phyloP scores from a whole-genome alignment of 2,888 invertebrate species.

The Mythimna pallens region DNA sequence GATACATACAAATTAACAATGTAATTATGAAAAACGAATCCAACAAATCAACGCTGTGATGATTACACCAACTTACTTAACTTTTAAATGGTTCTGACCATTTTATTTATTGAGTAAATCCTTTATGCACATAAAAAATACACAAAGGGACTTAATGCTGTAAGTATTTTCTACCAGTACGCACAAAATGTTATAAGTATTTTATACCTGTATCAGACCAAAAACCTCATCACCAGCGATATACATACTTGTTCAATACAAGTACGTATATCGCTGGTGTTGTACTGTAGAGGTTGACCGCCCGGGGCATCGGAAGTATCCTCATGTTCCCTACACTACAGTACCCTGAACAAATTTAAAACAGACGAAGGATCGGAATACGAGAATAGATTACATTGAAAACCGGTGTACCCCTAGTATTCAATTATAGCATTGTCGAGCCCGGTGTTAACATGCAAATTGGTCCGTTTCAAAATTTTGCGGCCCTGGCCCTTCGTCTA shows the following conservation, averaged over 20 bases:
- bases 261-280: too few relatives aligned
- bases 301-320: constrained; percentile 28
- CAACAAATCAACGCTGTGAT: too few relatives aligned
- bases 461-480: constrained; percentile 82
- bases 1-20: too few relatives aligned
- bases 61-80: too few relatives aligned
- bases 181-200: neutral
- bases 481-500: constrained; percentile 76
- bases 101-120: too few relatives aligned
- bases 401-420: constrained; percentile 70
- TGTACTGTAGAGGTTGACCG: neutral
- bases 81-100: too few relatives aligned
- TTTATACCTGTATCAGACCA: constrained; percentile 3
- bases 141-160: too few relatives aligned
- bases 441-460: constrained; percentile 87
- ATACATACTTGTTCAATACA: neutral
- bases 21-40: too few relatives aligned
- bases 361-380: constrained; percentile 72
- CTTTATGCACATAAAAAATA: too few relatives aligned
- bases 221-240: constrained; percentile 13
- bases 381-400: constrained; percentile 78
- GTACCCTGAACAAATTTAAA: constrained; percentile 73
- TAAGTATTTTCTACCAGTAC: too few relatives aligned
- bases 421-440: constrained; percentile 83
- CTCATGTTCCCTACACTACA: constrained; percentile 2